phyloP scores from a whole-genome alignment of 2,888 invertebrate genomes.

The Amiota communis region DNA sequence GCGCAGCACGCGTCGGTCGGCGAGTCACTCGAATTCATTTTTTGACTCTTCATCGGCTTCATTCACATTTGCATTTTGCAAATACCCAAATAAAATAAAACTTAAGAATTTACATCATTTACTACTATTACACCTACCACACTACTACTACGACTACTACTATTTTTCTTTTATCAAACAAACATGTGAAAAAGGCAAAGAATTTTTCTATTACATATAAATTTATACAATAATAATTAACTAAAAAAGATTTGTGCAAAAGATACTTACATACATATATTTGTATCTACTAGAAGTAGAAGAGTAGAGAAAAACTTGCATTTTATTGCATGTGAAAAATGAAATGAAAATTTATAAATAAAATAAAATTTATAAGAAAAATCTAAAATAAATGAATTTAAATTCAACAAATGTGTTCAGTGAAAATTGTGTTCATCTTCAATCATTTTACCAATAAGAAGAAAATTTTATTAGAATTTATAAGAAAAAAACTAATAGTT shows the following conservation, averaged over 20 bases:
- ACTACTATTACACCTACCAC: too few relatives aligned
- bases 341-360: too few relatives aligned
- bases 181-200: too few relatives aligned
- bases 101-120: conserved; percentile 5
- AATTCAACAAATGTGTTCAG: conserved; percentile 19
- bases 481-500: too few relatives aligned
- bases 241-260: too few relatives aligned
- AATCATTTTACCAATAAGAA: neutral
- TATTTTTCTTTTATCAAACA: too few relatives aligned
- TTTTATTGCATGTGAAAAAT: neutral
- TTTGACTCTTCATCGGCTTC: conserved; percentile 4
- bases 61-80: neutral
- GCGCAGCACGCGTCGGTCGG: conserved; percentile 64
- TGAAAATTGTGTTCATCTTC: conserved; percentile 14
- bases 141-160: too few relatives aligned
- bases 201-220: too few relatives aligned
- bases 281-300: too few relatives aligned
- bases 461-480: neutral
- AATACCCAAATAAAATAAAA: conserved; percentile 7
- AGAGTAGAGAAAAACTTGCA: conserved; percentile 3
- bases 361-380: neutral
- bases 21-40: conserved; percentile 13
- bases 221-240: too few relatives aligned
- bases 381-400: neutral
- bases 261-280: too few relatives aligned